Evolutionary conservation across 2,113 vertebrate species (phyloP), one percentile per base, ranked within the genome.

Genomic region (Misgurnus mizolepis): DNA sequence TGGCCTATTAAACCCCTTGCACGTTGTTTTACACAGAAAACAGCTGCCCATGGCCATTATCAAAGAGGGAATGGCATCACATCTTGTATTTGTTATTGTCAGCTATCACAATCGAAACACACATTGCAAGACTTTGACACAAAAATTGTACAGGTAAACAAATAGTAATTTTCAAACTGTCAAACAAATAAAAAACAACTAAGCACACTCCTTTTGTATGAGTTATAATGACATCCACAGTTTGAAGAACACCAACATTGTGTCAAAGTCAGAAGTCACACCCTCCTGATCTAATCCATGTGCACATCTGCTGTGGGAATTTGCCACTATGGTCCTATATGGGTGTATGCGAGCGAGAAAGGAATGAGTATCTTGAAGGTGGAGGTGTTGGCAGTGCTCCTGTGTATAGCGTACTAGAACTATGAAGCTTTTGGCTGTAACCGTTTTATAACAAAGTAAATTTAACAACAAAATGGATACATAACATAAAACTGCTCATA

Each of bases 231-330:
- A 12, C 0, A 15, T 17, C 18, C 61, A 40, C 50, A 15, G 14
- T 53, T 64, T 5, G 53, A 76, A 76, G 61, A 76, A 76, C 17
- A 40, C 4, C 61, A 53, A 8, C 15, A 18, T 65, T 12, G 5
- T 5, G 60, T 76, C 45, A 64, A 50, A 64, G 47, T 53, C 61
- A 65, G 1, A 5, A 76, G 43, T 76, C 61, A 17, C 7, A 27
- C 27, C 61, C 61, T 40, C 61, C 61, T 66, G 74, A 18, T 40
- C 61, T 76, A 66, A 76, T 76, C 74, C 74, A 76, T 50, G 45
- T n/a, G 47, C 74, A 76, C 73, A 76, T 76, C 74, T 76, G 73
- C 61, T 76, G 43, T 40, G 14, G 41, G 40, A 39, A 62, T 50
- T 40, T 61, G 43, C 60, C 27, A 5, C 18, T 9, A 4, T 76